Base-by-base conservation (phyloP, 2,113 vertebrate genomes). In the Catharus bicknelli region DNA sequence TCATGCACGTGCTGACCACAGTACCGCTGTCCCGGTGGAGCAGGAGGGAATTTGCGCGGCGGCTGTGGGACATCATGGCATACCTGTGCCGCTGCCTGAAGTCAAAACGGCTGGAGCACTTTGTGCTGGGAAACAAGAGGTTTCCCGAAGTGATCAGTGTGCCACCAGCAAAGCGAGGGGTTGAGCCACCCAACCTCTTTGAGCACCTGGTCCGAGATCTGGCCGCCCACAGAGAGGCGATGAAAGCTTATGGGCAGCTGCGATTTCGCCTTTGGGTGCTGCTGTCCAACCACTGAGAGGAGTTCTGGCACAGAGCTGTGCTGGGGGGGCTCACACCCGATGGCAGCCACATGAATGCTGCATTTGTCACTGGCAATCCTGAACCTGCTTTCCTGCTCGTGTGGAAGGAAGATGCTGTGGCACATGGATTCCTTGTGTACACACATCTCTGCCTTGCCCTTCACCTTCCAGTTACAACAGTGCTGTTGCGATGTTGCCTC, bases 151-250 rank as follows among this genome's bases (percentile, higher is more conserved):
- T 27, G 53, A 68, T 81, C 63, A 38, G 27, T 22, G 16, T 81
- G 63, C 77, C 22, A 0, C 22, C 16, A 0, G n/a, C 43, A 12
- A 4, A 12, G 58, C 3, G 2, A 38, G 30, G 3, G n/a, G 13
- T 32, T 5, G n/a, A 54, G 40, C 47, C 40, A 0, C 57, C 17
- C 48, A 72, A 40, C 32, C 38, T 72, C 38, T 83, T 72, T 53
- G 67, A 83, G 57, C 17, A 36, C 38, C 67, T 62, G 64, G 30
- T 34, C 30, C 23, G 19, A 57, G 29, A 81, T 50, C 61, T 1
- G 0, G 30, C 26, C 0, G 5, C 51, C 17, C n/a, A 32, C 8
- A 5, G 16, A 5, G 2, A 48, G 73, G 73, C 34, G 1, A 36
- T 30, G n/a, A 11, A 8, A 13, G n/a, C 19, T 10, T 58, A 22